phyloP scores from a whole-genome alignment of 2,113 vertebrate species.

The Platichthys flesus region DNA sequence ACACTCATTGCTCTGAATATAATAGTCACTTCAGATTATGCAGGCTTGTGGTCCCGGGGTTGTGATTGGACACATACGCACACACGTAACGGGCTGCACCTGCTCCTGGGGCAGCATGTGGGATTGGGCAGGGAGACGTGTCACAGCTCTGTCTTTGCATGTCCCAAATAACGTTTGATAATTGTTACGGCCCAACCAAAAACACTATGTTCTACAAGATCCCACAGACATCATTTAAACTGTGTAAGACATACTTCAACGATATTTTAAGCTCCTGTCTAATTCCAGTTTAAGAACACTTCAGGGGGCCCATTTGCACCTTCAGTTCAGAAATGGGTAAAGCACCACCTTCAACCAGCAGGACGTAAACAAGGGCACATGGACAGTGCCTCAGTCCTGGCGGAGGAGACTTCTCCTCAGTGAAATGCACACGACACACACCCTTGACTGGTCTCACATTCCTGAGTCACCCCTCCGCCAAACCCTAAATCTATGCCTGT shows the following conservation, averaged over 20 bases:
- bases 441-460: constrained; percentile 69
- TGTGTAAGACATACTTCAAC: not conserved
- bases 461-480: constrained; percentile 53
- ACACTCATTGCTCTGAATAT: too few species aligned
- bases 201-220: too few species aligned
- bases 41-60: too few species aligned
- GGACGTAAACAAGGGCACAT: constrained; percentile 64
- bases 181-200: too few species aligned
- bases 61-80: too few species aligned
- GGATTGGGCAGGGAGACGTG: too few species aligned
- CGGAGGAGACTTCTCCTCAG: constrained; percentile 30
- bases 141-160: too few species aligned
- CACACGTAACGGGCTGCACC: too few species aligned
- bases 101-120: too few species aligned
- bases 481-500: constrained; percentile 66
- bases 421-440: constrained; percentile 49
- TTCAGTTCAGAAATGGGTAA: constrained; percentile 34
- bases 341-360: constrained; percentile 39
- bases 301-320: constrained; percentile 33
- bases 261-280: not conserved
- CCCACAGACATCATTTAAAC: not conserved
- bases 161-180: too few species aligned
- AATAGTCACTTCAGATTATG: too few species aligned
- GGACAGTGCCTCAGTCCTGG: constrained; percentile 25
- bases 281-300: constrained; percentile 5